These are phyloP conservation scores for Sparus aurata DNA, from an alignment of 2,797 vertebrate genomes.

Conservation along the genomic window DNA sequence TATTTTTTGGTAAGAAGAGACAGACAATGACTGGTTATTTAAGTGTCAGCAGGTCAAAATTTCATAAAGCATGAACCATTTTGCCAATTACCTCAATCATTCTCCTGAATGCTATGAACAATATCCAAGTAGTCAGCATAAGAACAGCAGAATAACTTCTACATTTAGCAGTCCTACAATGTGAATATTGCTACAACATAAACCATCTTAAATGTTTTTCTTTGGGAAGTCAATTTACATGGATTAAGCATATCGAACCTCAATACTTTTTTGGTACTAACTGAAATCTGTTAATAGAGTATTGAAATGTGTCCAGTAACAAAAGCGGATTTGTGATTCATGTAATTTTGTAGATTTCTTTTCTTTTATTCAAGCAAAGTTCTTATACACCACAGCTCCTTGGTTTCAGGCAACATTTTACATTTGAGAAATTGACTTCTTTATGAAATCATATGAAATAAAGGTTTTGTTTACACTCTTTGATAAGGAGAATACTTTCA, in stretches of 20 bases:
- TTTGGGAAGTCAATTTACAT: neutral
- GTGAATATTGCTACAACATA: neutral
- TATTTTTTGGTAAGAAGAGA: neutral
- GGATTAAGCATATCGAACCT: neutral
- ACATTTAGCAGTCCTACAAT: neutral
- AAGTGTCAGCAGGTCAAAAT: neutral
- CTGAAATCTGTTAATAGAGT: no score
- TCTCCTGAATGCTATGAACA: neutral
- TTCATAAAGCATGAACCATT: neutral
- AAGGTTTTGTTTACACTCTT: no score
- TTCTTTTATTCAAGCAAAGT: no score
- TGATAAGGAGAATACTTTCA: no score
- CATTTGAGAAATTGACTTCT: no score
- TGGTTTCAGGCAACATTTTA: no score
- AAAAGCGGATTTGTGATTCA: no score
- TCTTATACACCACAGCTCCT: no score
- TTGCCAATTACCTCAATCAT: neutral
- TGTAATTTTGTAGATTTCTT: no score
- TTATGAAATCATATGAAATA: no score
- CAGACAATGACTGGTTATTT: neutral
- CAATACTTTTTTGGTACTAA: neutral
- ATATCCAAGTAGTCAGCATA: neutral
- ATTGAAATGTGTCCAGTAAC: no score
- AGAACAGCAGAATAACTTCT: neutral
- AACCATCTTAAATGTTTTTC: neutral